These are phyloP conservation scores for Lagenorhynchus albirostris DNA, from an alignment of 2,113 vertebrate species.

Conservation along the genomic window DNA sequence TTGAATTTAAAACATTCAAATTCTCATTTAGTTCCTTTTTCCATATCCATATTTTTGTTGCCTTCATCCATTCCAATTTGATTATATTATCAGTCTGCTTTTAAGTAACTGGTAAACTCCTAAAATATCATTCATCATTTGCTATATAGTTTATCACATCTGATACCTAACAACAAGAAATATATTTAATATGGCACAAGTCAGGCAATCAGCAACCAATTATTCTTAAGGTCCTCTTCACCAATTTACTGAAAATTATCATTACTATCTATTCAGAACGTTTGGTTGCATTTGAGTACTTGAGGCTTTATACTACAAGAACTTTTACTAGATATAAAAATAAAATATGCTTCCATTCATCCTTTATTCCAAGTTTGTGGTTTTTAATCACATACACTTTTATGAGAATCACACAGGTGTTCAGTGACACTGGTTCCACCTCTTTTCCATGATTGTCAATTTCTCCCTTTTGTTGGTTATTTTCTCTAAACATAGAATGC, in stretches of 20 bases:
- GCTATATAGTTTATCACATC: background rate
- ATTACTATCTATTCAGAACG: constrained; percentile 32
- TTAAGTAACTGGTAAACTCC: constrained; percentile 11
- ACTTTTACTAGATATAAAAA: constrained; percentile 14
- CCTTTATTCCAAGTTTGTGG: background rate
- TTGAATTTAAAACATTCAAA: constrained; percentile 8
- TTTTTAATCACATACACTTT: background rate
- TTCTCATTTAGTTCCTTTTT: background rate
- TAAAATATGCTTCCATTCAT: background rate
- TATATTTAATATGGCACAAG: background rate
- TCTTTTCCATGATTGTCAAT: background rate
- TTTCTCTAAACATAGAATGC: background rate
- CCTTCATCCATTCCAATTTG: background rate
- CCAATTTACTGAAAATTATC: constrained; percentile 8
- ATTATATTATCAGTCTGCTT: background rate
- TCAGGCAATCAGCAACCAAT: constrained; percentile 45
- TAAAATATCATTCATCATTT: background rate
- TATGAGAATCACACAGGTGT: background rate
- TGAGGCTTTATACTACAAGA: background rate
- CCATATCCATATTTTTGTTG: background rate
- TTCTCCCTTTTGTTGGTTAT: background rate
- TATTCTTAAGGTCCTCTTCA: constrained; percentile 34
- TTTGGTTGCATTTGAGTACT: background rate
- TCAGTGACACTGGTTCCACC: background rate
- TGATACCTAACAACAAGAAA: constrained; percentile 24